phyloP scores from a whole-genome alignment of 2,113 vertebrate species.

The Chaetodon trifascialis region DNA sequence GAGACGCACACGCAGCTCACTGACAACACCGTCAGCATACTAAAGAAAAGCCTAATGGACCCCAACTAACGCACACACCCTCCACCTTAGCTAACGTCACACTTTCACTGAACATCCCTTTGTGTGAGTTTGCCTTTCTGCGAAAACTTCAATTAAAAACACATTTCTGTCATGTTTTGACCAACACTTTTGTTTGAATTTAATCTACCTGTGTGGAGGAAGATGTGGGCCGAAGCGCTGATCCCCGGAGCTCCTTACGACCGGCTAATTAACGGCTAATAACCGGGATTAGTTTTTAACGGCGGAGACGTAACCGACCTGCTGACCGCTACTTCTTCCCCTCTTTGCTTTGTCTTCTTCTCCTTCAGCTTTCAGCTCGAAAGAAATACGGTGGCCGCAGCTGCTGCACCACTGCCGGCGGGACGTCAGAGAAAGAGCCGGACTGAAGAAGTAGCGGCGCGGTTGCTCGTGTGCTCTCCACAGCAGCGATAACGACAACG shows the following conservation, averaged over 20 bases:
- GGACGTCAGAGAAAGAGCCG: slow-evolving; percentile 21
- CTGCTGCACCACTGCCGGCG: not conserved
- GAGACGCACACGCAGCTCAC: not conserved
- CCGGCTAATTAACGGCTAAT: slow-evolving; percentile 28
- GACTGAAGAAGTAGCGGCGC: slow-evolving; percentile 8
- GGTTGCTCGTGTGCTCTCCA: slow-evolving; percentile 6
- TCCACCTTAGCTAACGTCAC: not conserved
- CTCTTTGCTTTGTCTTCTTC: not conserved
- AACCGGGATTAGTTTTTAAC: slow-evolving; percentile 56
- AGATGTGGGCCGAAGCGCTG: slow-evolving; percentile 10
- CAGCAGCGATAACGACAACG: slow-evolving; percentile 34
- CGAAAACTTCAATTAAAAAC: not conserved
- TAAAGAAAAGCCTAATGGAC: not conserved
- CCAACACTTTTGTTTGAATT: not conserved
- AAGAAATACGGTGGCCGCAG: not conserved
- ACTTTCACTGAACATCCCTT: slow-evolving; percentile 2
- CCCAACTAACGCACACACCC: not conserved
- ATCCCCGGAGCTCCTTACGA: slow-evolving; percentile 30
- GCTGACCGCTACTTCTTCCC: slow-evolving; percentile 1
- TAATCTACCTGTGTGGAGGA: slow-evolving; percentile 41
- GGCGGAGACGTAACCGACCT: slow-evolving; percentile 31
- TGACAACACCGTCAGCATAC: not conserved
- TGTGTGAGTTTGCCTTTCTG: not conserved
- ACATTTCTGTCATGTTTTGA: not conserved
- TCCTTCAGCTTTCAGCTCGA: not conserved